phyloP scores from a whole-genome alignment of 2,113 vertebrate species.

The Artemisiospiza belli region DNA sequence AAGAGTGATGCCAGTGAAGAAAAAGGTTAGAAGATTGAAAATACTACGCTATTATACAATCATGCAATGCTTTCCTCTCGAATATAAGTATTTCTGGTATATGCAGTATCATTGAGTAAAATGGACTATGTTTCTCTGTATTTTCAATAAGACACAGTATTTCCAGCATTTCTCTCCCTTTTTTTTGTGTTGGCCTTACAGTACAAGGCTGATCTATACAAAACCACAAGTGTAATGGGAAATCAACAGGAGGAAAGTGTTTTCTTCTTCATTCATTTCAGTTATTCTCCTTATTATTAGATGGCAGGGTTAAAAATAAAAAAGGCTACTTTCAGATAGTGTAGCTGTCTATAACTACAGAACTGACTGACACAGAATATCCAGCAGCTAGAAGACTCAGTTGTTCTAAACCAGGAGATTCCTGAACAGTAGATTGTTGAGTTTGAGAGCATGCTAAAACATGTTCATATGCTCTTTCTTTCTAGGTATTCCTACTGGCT shows the following conservation, averaged over 20 bases:
- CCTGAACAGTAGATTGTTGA: background rate
- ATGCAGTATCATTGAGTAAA: background rate
- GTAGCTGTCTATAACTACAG: background rate
- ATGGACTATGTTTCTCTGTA: background rate
- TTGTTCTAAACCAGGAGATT: background rate
- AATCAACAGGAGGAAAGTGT: background rate
- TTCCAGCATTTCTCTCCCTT: background rate
- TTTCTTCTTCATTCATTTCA: constrained; percentile 1
- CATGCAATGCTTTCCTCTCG: background rate
- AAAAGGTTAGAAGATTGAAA: background rate
- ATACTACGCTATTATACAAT: background rate
- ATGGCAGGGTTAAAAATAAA: background rate
- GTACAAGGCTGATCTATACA: background rate
- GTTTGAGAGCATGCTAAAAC: background rate
- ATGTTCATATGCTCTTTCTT: background rate
- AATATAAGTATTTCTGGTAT: background rate
- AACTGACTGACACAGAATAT: background rate
- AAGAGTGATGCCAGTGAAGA: background rate
- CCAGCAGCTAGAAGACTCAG: background rate
- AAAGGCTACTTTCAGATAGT: background rate
- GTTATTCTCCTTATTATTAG: background rate
- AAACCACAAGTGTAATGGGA: background rate
- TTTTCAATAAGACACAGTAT: background rate
- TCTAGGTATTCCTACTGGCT: background rate
- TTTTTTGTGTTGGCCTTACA: background rate